Evolutionary conservation across 2,888 invertebrate species (phyloP).

Genomic region (Dasypolia templi): DNA sequence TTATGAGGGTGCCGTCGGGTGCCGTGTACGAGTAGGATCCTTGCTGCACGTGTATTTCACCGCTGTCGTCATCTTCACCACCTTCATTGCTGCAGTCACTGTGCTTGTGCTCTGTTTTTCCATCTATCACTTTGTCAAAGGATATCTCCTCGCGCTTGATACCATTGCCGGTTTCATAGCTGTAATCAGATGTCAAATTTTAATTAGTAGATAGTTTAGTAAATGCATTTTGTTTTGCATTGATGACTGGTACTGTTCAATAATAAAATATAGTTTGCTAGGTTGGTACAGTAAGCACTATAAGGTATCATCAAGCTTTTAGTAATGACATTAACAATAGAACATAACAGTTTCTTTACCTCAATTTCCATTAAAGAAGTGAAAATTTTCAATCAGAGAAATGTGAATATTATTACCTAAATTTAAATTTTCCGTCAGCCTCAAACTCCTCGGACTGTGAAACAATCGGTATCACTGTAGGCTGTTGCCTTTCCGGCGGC

Average conservation of each 20-base stretch:
- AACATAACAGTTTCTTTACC: background rate
- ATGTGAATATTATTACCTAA: slow-evolving; percentile 78
- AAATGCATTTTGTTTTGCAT: background rate
- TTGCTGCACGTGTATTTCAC: slow-evolving; percentile 91
- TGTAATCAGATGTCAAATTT: slow-evolving; percentile 71
- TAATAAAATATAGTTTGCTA: background rate
- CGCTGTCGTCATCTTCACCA: slow-evolving; percentile 90
- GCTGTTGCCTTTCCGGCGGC: slow-evolving; percentile 80
- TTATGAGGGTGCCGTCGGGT: slow-evolving; percentile 92
- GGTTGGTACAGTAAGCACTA: background rate
- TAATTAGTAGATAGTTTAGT: background rate
- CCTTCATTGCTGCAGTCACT: slow-evolving; percentile 83
- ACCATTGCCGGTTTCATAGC: slow-evolving; percentile 95
- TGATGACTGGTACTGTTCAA: background rate
- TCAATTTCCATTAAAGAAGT: background rate
- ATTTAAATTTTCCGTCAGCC: slow-evolving; percentile 88
- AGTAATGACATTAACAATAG: background rate
- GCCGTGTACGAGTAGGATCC: slow-evolving; percentile 93
- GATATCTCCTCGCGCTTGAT: slow-evolving; percentile 94
- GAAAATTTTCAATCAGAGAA: background rate
- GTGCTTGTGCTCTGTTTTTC: slow-evolving; percentile 79
- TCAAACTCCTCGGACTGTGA: slow-evolving; percentile 88
- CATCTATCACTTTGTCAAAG: slow-evolving; percentile 91
- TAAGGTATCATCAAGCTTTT: background rate
- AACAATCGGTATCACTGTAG: slow-evolving; percentile 88